Percentiles rank a stretch among this genome's conserved stretches.
Evolutionary conservation across 2,797 vertebrate genomes (phyloP).

Genomic region (Poecilia gillii): DNA sequence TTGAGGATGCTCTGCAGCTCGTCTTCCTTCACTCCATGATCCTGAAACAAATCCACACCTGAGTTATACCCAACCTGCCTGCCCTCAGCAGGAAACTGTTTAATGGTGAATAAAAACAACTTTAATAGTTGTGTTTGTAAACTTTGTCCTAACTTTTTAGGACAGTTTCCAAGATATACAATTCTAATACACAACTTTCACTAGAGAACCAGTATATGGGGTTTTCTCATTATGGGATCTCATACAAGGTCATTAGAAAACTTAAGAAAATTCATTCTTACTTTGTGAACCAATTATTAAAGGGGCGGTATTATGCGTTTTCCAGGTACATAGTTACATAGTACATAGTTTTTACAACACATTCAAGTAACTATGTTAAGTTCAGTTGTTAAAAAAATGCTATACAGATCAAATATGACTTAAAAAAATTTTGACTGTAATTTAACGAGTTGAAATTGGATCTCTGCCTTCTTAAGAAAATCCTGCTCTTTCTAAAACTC

Average conservation of each 20-base stretch:
- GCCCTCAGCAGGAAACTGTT: neutral
- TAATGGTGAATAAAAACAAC: neutral
- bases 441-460: no score
- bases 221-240: neutral
- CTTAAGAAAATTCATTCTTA: neutral
- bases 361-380: no score
- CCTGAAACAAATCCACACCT: conserved; percentile 73
- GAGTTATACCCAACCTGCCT: neutral
- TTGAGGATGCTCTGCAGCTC: conserved; percentile 97
- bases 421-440: no score
- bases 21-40: conserved; percentile 95
- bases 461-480: no score
- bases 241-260: neutral
- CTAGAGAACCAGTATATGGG: neutral
- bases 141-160: neutral
- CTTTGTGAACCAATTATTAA: neutral
- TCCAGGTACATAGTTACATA: no score
- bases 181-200: neutral
- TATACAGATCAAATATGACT: no score
- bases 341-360: no score
- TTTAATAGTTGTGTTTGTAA: neutral
- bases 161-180: neutral
- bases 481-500: no score
- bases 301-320: no score
- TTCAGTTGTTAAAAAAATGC: no score